Conservation (phyloP, 2,797 vertebrate species). For the Choloepus didactylus region DNA sequence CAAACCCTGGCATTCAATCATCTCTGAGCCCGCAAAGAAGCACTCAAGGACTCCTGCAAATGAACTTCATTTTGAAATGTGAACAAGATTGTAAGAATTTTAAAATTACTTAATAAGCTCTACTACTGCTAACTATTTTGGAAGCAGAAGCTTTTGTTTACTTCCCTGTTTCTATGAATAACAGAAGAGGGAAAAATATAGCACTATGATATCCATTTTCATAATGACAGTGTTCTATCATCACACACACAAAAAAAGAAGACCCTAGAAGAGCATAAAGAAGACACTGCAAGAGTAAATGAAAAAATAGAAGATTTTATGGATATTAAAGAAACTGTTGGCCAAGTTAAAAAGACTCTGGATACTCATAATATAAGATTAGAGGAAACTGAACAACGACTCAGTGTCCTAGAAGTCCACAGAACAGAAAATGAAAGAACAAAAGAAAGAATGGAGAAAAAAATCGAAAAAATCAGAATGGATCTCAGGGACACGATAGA, state of each 20-base stretch:
- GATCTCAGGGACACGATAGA: too few species aligned
- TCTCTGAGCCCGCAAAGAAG: conserved; percentile 2
- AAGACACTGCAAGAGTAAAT: too few species aligned
- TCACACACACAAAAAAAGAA: not conserved
- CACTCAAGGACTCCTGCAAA: conserved; percentile 55
- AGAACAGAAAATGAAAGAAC: too few species aligned
- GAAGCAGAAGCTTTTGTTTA: conserved; percentile 22
- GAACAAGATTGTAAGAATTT: conserved; percentile 21
- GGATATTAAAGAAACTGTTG: too few species aligned
- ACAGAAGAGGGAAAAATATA: not conserved
- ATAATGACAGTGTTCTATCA: not conserved
- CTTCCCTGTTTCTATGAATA: conserved; percentile 45
- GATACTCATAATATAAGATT: too few species aligned
- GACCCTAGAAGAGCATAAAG: too few species aligned
- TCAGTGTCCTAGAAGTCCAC: too few species aligned
- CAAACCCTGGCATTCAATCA: not conserved
- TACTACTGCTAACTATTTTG: not conserved
- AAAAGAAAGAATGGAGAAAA: too few species aligned
- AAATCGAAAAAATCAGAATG: too few species aligned
- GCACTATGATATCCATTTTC: not conserved
- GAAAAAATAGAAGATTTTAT: too few species aligned
- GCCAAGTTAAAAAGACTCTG: too few species aligned
- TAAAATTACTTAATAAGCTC: conserved; percentile 38
- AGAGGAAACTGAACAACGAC: too few species aligned
- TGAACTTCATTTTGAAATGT: conserved; percentile 66